phyloP scores from a whole-genome alignment of 1,140 invertebrate species.

The Drosophila bipectinata region DNA sequence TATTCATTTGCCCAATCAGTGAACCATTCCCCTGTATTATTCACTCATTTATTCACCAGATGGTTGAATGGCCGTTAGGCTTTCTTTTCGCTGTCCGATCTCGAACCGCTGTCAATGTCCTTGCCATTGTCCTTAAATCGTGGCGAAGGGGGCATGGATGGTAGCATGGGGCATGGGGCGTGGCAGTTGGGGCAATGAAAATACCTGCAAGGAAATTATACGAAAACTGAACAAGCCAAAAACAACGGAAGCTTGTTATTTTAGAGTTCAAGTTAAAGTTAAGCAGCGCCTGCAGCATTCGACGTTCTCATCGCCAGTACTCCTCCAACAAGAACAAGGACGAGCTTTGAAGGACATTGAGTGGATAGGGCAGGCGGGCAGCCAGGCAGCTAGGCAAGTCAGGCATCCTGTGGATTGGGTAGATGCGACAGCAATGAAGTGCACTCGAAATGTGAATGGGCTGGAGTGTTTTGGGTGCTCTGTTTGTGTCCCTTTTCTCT shows the following conservation, averaged over 20 bases:
- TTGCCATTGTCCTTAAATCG: conserved; percentile 31
- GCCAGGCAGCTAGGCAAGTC: background rate
- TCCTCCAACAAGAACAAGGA: conserved; percentile 13
- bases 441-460: conserved; percentile 67
- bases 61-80: conserved; percentile 17
- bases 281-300: conserved; percentile 68
- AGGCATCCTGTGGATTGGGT: conserved; percentile 28
- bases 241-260: conserved; percentile 73
- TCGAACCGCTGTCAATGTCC: conserved; percentile 45
- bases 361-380: background rate
- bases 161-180: background rate
- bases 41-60: conserved; percentile 13
- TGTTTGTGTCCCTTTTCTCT: conserved; percentile 34
- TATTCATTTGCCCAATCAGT: conserved; percentile 15
- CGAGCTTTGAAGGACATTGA: conserved; percentile 7
- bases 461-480: conserved; percentile 33
- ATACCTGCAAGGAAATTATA: conserved; percentile 79
- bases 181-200: conserved; percentile 58
- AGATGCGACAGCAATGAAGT: conserved; percentile 74
- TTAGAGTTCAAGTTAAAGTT: conserved; percentile 82
- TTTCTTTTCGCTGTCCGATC: background rate
- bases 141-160: background rate
- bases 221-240: conserved; percentile 79
- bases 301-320: conserved; percentile 43
- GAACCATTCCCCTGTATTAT: conserved; percentile 11